Conservation (phyloP, 2,888 invertebrate genomes). For the Rugalucina vietnamica region DNA sequence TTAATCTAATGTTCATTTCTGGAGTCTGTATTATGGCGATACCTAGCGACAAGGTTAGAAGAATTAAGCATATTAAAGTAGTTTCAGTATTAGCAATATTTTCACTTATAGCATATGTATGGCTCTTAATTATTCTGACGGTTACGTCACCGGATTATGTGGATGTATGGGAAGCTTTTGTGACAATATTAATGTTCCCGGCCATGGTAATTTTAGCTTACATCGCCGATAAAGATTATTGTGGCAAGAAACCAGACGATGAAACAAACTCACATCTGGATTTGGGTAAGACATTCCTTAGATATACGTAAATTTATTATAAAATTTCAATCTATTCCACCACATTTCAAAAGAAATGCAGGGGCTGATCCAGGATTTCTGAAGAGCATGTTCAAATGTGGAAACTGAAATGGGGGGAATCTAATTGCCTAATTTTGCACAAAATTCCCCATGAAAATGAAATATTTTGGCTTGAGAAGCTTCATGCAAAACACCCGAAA, state of each 20-base stretch:
- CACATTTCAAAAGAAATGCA: no score
- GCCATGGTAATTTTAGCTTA: constrained; percentile 86
- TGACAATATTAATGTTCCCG: constrained; percentile 87
- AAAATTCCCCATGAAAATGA: no score
- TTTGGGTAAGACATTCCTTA: no score
- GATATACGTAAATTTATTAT: no score
- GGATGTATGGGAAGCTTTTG: constrained; percentile 86
- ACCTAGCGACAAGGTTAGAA: constrained; percentile 83
- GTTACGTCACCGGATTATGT: constrained; percentile 84
- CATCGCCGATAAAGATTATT: constrained; percentile 85
- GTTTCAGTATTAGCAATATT: constrained; percentile 83
- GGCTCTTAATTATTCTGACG: constrained; percentile 86
- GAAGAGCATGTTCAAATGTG: no score
- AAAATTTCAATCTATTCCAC: no score
- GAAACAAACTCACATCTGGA: constrained; percentile 60
- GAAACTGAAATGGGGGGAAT: no score
- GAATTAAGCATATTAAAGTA: constrained; percentile 85
- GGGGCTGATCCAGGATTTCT: no score
- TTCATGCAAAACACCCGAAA: no score
- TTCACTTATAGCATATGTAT: constrained; percentile 86
- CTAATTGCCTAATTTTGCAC: no score
- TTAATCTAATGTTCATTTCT: constrained; percentile 86
- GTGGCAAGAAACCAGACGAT: constrained; percentile 54
- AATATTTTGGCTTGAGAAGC: no score
- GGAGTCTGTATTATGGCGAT: constrained; percentile 86